Evolutionary conservation across 1,140 invertebrate species (phyloP).

Genomic region (Drosophila mauritiana): DNA sequence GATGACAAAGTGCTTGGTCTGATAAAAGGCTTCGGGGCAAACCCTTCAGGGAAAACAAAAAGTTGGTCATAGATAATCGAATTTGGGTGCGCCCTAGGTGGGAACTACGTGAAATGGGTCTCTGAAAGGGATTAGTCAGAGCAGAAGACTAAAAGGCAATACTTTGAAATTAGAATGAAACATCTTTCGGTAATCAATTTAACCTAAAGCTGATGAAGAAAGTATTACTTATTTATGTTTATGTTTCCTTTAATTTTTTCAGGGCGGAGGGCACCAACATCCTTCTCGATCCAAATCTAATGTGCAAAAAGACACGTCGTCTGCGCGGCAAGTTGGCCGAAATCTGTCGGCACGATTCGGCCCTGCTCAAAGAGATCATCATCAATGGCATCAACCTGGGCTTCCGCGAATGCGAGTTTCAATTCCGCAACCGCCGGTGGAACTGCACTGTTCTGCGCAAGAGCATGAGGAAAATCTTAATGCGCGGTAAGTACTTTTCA

Average conservation of each 20-base stretch:
- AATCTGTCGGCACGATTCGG: conserved; percentile 89
- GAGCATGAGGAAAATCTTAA: conserved; percentile 92
- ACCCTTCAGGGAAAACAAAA: conserved; percentile 29
- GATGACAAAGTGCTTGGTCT: conserved; percentile 40
- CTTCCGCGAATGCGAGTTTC: conserved; percentile 93
- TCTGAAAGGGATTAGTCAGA: conserved; percentile 9
- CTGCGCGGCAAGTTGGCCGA: conserved; percentile 90
- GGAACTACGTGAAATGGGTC: not conserved
- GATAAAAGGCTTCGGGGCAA: conserved; percentile 29
- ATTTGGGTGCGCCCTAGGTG: conserved; percentile 18
- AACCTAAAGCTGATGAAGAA: not conserved
- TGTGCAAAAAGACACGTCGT: conserved; percentile 93
- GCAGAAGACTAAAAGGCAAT: not conserved
- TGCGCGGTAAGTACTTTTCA: conserved; percentile 88
- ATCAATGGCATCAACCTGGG: conserved; percentile 90
- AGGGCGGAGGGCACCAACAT: conserved; percentile 93
- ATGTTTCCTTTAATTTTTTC: conserved; percentile 21
- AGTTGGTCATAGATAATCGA: conserved; percentile 27
- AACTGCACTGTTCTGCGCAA: conserved; percentile 92
- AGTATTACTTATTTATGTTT: no score
- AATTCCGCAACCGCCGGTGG: conserved; percentile 93
- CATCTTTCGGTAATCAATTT: no score
- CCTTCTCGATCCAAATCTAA: conserved; percentile 93
- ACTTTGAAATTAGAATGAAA: not conserved
- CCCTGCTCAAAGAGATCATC: conserved; percentile 91